Base-by-base conservation (phyloP, 1,140 invertebrate species). In the Doryteuthis pealeii region DNA sequence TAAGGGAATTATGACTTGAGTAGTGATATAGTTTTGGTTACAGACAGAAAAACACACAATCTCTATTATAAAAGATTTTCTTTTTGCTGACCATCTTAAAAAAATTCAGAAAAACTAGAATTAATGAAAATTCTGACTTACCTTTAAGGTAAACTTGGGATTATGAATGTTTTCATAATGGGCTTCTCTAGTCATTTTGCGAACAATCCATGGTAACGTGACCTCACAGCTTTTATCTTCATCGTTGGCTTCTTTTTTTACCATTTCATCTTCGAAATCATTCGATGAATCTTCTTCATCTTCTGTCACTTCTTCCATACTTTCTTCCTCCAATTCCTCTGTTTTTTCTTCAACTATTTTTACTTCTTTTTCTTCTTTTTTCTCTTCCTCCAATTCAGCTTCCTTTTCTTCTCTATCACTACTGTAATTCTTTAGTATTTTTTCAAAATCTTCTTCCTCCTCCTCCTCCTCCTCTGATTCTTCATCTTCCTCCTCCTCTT, bases 101-200 rank as follows among this genome's bases (percentile, higher is more conserved):
- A n/a, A n/a, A n/a, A n/a, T n/a, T n/a, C n/a, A n/a, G n/a, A n/a
- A n/a, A n/a, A n/a, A n/a, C n/a, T n/a, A n/a, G n/a, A n/a, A n/a
- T n/a, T n/a, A n/a, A n/a, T n/a, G n/a, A n/a, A n/a, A n/a, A n/a
- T n/a, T n/a, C n/a, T n/a, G n/a, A 0, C 76, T 84, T 83, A 91
- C 91, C 82, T 90, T 89, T 71, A 87, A 80, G 40, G 81, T 88
- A 22, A 81, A 78, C 75, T 89, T 88, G 0, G 89, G 84, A 30
- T 89, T 88, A 58, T 84, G 77, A 71, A 91, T 90, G 1, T 94
- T 89, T 89, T 95, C 94, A n/a, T 89, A 87, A 82, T 94, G 93
- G 1, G 93, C 89, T 80, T 92, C 91, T 85, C 91, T 91, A 43
- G 92, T 88, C 80, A 94, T 82, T 81, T 90, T 92, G 78, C 90